Evolutionary conservation across 2,797 vertebrate species (phyloP), one percentile per base, ranked within the genome.

Genomic region (Anguilla marmorata): DNA sequence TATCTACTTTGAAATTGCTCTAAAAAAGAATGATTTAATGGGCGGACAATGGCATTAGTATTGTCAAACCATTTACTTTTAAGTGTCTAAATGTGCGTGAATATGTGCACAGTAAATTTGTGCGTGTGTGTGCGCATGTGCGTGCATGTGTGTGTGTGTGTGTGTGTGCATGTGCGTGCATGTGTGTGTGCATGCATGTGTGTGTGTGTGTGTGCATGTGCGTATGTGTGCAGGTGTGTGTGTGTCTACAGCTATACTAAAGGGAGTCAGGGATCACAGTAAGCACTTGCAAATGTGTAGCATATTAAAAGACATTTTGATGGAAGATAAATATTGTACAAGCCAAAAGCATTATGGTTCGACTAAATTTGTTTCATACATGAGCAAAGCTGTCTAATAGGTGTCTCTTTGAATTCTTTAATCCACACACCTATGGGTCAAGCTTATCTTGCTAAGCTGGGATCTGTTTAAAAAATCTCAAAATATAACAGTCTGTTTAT

Each of bases 1-100:
- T 82, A 50, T 24, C 37, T 82, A 24, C 33, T 82, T 82, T 82
- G n/a, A 72, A 72, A 72, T 33, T 41, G 74, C 74, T 76, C 74
- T 76, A 12, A 37, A 74, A 69, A 76, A 33, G 74, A 9, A 76
- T 5, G 14, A 19, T 41, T 76, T 76, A 76, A 41, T 16, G 74
- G 12, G 16, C 30, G 0, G 30, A 76, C 74, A 41, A n/a, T 58
- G 14, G 56, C 14, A 58, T 58, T 58, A 58, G 56, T 3, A 16
- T 19, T 16, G 56, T 58, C 69, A 30, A 33, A 72, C 63, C 24
- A 24, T 69, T 63, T n/a, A 63, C 60, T 54, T 54, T 54, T 54
- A 69, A 27, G n/a, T 9, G 9, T 69, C 63, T 69, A 69, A n/a
- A 9, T 69, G 63, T 69, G 63, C 1, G 63, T 69, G 58, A 16